A percentile compares a stretch with the other conserved stretches of the same genome.
Evolutionary conservation across 2,113 vertebrate species (phyloP).

Genomic region (Gyps fulvus): DNA sequence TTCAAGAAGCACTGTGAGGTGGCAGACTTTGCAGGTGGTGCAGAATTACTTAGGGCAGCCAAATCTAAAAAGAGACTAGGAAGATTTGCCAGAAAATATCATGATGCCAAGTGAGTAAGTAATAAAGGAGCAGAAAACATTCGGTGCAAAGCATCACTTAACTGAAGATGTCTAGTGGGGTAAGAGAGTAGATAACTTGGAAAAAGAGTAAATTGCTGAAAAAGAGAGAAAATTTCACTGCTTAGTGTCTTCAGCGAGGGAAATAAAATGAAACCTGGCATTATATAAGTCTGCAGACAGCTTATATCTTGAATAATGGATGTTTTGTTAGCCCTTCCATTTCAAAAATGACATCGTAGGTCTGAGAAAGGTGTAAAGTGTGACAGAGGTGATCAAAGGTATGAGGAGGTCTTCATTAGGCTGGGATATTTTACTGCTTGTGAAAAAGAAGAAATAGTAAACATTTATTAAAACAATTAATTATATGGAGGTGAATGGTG

Average conservation of each 20-base stretch:
- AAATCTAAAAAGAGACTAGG: neutral
- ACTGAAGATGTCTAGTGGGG: neutral
- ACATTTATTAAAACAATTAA: neutral
- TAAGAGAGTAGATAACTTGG: neutral
- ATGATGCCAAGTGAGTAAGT: neutral
- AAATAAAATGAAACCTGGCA: neutral
- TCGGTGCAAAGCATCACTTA: neutral
- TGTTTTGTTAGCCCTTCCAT: neutral
- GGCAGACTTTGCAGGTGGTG: slow-evolving; percentile 40
- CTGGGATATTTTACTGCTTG: neutral
- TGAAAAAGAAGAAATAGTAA: neutral
- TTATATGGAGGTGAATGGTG: neutral
- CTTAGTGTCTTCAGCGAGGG: neutral
- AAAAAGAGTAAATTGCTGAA: neutral
- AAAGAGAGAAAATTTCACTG: neutral
- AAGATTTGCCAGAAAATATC: slow-evolving; percentile 20
- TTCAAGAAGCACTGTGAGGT: slow-evolving; percentile 8
- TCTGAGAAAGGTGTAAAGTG: neutral
- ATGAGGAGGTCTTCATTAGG: neutral
- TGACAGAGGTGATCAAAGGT: neutral
- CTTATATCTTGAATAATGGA: neutral
- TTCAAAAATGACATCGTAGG: neutral
- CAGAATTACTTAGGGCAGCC: slow-evolving; percentile 5
- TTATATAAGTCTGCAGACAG: neutral
- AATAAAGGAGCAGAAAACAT: neutral